Evolutionary conservation across 2,888 invertebrate species (phyloP), one percentile per base, ranked within the genome.

Genomic region (Oeneis ivallda): DNA sequence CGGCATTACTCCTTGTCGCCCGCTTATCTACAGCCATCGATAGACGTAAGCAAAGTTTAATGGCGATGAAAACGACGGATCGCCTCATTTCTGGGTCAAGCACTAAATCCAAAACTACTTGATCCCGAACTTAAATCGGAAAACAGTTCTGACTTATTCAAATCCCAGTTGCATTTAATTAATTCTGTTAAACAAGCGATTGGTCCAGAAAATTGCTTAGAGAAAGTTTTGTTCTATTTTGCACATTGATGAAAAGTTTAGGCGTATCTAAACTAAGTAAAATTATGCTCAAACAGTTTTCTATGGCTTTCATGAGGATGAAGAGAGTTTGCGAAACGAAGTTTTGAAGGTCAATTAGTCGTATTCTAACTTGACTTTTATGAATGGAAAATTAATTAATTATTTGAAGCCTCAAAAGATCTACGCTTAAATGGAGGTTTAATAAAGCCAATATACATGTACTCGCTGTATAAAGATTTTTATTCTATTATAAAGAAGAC

Each of bases 61-160:
- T 85, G 84, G 85, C 81, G 80, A 83, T 79, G 85, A 83, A 86
- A 87, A 84, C 83, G 79, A 79, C 77, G 82, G 80, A 82, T 82
- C 80, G 80, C 82, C 80, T 79, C 79, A 82, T 81, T 80, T 79
- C 76, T 70, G 74, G 74, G 73, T 76, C 78, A 73, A 73, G 77
- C 71, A 79, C 78, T 83, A 83, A 86, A 85, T 83, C 79, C 71
- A 74, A 76, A 84, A 85, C 85, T 84, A 83, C 79, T 85, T 85
- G 82, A 86, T 83, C 79, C 77, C 76, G 72, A 76, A 82, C 76
- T 80, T 82, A 75, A 79, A 79, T 72, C 76, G 76, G 74, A 59
- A 62, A 62, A 58, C 61, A 49, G 62, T n/a, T 52, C 47, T 65
- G 64, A 69, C 60, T 68, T 54, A 65, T 59, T 57, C 26, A 49